These are phyloP conservation scores for Orestias chungarensis DNA, from an alignment of 2,797 vertebrate species.

Conservation along the genomic window DNA sequence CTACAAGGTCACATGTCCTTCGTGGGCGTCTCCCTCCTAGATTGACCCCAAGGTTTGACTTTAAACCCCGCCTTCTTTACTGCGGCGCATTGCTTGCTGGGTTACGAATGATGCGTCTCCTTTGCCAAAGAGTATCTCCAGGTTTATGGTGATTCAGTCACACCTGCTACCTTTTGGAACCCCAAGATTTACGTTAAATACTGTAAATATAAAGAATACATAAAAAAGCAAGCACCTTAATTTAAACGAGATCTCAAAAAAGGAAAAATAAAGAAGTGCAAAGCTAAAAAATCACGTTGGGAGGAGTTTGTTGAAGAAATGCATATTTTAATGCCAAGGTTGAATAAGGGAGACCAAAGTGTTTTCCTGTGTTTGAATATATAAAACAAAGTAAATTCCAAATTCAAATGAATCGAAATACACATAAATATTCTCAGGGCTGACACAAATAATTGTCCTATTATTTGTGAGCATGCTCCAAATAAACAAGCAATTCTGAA, in stretches of 20 bases:
- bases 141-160: background rate
- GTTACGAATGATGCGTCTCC: background rate
- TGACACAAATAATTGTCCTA: no score
- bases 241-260: background rate
- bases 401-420: no score
- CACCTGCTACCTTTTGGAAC: background rate
- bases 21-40: background rate
- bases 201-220: background rate
- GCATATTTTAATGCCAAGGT: no score
- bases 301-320: no score
- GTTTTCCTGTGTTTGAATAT: no score
- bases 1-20: background rate
- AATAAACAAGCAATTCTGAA: no score
- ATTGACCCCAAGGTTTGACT: background rate
- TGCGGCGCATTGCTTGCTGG: background rate
- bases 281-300: no score
- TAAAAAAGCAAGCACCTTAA: background rate
- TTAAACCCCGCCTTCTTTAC: background rate
- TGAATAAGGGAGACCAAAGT: no score
- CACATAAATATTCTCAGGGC: no score
- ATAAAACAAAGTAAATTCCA: no score
- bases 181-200: background rate
- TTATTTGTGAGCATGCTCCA: no score
- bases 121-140: conserved; percentile 10
- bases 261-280: background rate